Percentiles rank a stretch among this genome's conserved stretches.
phyloP scores from a whole-genome alignment of 2,888 invertebrate species.

The Podotricha telesiphe region DNA sequence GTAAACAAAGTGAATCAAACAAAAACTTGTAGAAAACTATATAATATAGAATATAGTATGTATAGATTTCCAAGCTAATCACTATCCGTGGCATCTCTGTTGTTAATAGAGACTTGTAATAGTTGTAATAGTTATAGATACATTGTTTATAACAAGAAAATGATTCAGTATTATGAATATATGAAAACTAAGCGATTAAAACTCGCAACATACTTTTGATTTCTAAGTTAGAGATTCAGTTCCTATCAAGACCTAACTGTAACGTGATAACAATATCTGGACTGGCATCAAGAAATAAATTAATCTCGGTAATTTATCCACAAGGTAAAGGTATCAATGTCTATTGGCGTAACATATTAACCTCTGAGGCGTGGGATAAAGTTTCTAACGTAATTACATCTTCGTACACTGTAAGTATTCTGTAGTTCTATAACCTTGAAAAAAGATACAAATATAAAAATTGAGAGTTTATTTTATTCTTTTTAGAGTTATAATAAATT shows the following conservation, averaged over 20 bases:
- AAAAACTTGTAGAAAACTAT: no score
- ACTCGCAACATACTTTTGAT: neutral
- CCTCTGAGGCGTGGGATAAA: conserved; percentile 34
- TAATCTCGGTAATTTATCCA: conserved; percentile 27
- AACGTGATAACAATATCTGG: conserved; percentile 14
- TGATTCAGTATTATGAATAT: neutral
- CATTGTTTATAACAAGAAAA: neutral
- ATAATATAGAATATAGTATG: no score
- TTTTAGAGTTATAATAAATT: no score
- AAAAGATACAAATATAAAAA: neutral
- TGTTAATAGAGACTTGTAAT: no score
- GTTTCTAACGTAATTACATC: conserved; percentile 35
- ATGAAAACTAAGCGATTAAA: neutral
- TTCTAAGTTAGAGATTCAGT: neutral
- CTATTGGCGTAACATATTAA: conserved; percentile 35
- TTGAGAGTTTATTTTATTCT: no score
- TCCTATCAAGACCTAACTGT: neutral
- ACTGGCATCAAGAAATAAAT: conserved; percentile 15
- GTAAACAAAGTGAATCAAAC: no score
- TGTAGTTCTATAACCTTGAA: conserved; percentile 17
- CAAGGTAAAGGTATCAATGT: conserved; percentile 32
- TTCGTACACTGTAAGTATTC: conserved; percentile 17
- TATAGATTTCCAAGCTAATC: no score
- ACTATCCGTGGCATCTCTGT: no score
- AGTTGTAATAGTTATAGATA: no score